phyloP scores from a whole-genome alignment of 1,140 invertebrate species.

The Rhyacophila brunnea region DNA sequence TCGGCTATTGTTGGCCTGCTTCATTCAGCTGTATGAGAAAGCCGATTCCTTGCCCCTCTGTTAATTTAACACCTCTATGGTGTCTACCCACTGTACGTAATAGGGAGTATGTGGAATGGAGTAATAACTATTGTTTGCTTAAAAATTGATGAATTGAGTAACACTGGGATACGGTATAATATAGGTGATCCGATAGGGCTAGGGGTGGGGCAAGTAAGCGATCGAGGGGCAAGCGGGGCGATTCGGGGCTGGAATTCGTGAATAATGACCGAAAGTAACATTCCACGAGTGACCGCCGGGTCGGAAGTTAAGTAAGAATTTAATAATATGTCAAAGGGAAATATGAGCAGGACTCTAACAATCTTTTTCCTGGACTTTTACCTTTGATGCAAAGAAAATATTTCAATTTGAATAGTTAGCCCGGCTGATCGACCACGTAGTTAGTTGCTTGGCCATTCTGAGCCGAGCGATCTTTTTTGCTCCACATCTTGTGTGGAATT shows the following conservation, averaged over 20 bases:
- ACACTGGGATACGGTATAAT: not conserved
- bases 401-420: slow-evolving; percentile 29
- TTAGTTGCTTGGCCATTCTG: no score
- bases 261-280: slow-evolving; percentile 32
- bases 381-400: slow-evolving; percentile 33
- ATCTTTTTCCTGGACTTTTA: slow-evolving; percentile 30
- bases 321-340: slow-evolving; percentile 36
- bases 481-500: no score
- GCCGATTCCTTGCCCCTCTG: no score
- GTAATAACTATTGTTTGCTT: no score
- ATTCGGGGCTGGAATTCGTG: slow-evolving; percentile 20
- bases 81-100: no score
- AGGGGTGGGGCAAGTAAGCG: not conserved
- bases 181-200: not conserved
- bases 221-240: not conserved
- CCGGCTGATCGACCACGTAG: not conserved
- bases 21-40: no score
- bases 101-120: no score
- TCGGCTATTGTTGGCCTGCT: no score
- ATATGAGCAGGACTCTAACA: slow-evolving; percentile 32
- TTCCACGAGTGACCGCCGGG: slow-evolving; percentile 28
- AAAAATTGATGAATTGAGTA: not conserved
- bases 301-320: slow-evolving; percentile 34
- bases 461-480: no score
- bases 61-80: no score